phyloP scores from a whole-genome alignment of 1,140 invertebrate species.

The Caenorhabditis inopinata region DNA sequence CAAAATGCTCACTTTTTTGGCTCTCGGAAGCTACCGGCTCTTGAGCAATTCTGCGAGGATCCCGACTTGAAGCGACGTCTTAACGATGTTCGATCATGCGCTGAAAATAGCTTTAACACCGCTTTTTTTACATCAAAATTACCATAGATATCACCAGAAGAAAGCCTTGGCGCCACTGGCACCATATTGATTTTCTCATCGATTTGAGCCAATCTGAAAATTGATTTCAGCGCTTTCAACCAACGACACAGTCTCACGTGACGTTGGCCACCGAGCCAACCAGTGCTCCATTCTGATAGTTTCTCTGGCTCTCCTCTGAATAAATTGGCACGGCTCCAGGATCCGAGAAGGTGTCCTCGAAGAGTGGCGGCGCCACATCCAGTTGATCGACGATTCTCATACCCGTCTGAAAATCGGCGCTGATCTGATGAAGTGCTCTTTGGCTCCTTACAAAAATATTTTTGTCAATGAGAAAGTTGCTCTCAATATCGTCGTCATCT shows the following conservation, averaged over 20 bases:
- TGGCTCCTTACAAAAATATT: constrained; percentile 28
- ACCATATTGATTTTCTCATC: constrained; percentile 21
- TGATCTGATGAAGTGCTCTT: too few relatives aligned
- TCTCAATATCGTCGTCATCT: constrained; percentile 52
- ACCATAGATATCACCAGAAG: neutral
- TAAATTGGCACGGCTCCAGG: neutral
- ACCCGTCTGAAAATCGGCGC: neutral
- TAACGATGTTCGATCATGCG: neutral
- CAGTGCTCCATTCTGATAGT: neutral
- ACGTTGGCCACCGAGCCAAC: constrained; percentile 3
- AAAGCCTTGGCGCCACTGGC: neutral
- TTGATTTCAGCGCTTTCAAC: neutral
- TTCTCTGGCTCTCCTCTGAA: neutral
- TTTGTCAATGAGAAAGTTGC: constrained; percentile 19
- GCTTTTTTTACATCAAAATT: too few relatives aligned
- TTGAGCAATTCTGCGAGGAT: neutral
- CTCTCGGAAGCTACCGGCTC: neutral
- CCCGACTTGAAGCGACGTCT: neutral
- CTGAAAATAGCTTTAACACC: neutral
- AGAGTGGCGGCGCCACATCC: neutral
- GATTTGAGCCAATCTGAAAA: neutral
- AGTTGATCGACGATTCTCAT: neutral
- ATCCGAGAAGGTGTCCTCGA: constrained; percentile 2
- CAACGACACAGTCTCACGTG: neutral
- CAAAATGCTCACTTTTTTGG: neutral